These are phyloP conservation scores for Eupithecia subfuscata DNA, from an alignment of 2,888 invertebrate genomes.

Conservation along the genomic window DNA sequence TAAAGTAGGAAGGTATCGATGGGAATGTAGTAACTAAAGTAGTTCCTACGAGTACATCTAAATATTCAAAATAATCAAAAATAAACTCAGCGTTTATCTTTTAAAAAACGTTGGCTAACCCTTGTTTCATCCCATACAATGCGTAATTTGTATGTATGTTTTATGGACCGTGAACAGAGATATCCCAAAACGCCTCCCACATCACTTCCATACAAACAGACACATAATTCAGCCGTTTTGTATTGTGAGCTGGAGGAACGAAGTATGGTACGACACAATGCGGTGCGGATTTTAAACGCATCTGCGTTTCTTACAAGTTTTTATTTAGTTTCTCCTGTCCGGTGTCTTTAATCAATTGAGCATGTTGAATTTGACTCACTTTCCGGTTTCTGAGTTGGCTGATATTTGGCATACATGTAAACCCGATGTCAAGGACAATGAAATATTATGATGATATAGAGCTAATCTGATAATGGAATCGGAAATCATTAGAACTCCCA, in stretches of 20 bases:
- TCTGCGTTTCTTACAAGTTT: background rate
- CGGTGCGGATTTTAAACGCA: constrained; percentile 9
- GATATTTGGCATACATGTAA: background rate
- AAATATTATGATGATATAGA: too few relatives aligned
- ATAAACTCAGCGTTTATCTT: background rate
- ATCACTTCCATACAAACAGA: constrained; percentile 52
- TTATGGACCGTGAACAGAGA: constrained; percentile 68
- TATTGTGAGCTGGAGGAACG: constrained; percentile 41
- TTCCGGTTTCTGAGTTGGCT: too few relatives aligned
- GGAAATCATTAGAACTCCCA: too few relatives aligned
- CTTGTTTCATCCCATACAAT: constrained; percentile 36
- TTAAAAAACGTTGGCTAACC: background rate
- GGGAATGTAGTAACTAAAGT: too few relatives aligned
- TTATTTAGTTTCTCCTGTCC: background rate
- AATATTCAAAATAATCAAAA: background rate
- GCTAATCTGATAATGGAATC: too few relatives aligned
- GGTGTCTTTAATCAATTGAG: background rate
- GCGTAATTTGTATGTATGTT: constrained; percentile 52
- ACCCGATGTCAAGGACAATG: too few relatives aligned
- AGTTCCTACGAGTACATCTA: background rate
- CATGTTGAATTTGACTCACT: too few relatives aligned
- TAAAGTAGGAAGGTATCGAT: too few relatives aligned
- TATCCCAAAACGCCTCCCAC: constrained; percentile 59
- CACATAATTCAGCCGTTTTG: constrained; percentile 48
- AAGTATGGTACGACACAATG: constrained; percentile 19